These are phyloP conservation scores for Balanococcus diminutus DNA, from an alignment of 2,888 invertebrate genomes.

Conservation along the genomic window DNA sequence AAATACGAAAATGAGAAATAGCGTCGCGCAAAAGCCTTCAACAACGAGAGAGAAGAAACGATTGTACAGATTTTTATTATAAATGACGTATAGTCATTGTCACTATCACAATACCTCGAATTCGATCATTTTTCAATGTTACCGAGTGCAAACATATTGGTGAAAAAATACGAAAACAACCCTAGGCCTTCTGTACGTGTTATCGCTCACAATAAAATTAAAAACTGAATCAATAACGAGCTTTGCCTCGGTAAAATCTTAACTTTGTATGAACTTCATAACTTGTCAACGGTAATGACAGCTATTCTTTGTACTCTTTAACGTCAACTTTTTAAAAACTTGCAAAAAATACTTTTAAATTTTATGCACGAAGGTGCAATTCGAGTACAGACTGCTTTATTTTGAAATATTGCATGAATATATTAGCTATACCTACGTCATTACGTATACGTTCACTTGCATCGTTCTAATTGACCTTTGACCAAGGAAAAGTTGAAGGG, in stretches of 20 bases:
- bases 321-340: background rate
- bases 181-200: background rate
- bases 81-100: conserved; percentile 22
- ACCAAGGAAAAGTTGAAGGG: too few relatives aligned
- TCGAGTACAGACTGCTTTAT: background rate
- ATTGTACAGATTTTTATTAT: background rate
- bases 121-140: conserved; percentile 1
- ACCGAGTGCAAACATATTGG: background rate
- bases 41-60: background rate
- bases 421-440: too few relatives aligned
- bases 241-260: background rate
- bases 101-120: background rate
- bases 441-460: too few relatives aligned
- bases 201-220: background rate
- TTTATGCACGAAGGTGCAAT: background rate
- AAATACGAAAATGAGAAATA: background rate
- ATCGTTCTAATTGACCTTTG: too few relatives aligned
- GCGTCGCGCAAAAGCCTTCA: background rate
- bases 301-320: background rate
- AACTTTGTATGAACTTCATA: background rate
- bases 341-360: background rate
- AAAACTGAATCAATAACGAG: conserved; percentile 2
- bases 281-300: background rate
- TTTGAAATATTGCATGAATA: background rate
- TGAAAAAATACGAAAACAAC: conserved; percentile 1